Percentiles rank a stretch among this genome's conserved stretches.
These are phyloP conservation scores for Pantherophis guttatus DNA, from an alignment of 2,113 vertebrate species.

Conservation along the genomic window DNA sequence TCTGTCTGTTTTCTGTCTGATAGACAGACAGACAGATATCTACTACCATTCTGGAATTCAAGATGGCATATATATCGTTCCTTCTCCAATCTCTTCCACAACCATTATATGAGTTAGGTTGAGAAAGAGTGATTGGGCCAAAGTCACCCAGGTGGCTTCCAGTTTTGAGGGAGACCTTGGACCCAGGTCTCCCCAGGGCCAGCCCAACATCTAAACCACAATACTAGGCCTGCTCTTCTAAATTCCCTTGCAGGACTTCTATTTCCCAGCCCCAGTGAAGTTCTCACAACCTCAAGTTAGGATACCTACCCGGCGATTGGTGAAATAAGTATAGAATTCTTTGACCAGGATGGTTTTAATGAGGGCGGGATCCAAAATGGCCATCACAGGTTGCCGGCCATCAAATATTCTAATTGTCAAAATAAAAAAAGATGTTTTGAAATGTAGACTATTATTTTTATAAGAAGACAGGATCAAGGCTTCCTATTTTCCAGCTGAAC, in stretches of 20 bases:
- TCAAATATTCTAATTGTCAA: conserved; percentile 70
- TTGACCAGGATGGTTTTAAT: conserved; percentile 77
- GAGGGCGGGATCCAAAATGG: conserved; percentile 68
- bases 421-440: conserved; percentile 24
- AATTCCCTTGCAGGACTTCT: neutral
- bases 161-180: neutral
- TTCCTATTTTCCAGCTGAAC: neutral
- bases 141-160: neutral
- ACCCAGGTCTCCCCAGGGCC: neutral
- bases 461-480: too few relatives aligned
- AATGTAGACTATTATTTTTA: neutral
- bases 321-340: conserved; percentile 74
- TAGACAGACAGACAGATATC: neutral
- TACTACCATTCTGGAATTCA: neutral
- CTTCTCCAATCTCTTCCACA: neutral
- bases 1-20: neutral
- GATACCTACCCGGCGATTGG: conserved; percentile 72
- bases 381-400: conserved; percentile 66
- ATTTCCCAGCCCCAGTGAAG: neutral
- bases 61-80: neutral
- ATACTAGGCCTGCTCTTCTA: neutral
- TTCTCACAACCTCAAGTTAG: accelerated
- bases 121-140: neutral
- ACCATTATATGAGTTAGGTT: neutral
- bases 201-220: neutral